phyloP scores from a whole-genome alignment of 2,888 invertebrate species.

The Cryptus viduatorius region DNA sequence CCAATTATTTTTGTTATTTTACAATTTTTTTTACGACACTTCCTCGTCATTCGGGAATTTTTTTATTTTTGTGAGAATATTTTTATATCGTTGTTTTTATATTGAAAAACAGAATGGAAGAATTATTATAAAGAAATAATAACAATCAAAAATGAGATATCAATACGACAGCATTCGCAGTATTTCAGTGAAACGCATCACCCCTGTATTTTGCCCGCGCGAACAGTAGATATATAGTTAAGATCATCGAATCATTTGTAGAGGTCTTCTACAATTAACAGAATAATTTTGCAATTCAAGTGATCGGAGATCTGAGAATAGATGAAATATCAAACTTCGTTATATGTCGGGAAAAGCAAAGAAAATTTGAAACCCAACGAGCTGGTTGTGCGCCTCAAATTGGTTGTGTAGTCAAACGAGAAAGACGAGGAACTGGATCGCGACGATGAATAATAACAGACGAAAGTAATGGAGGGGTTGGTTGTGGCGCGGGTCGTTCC shows the following conservation, averaged over 20 bases:
- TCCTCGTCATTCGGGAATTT: too few relatives aligned
- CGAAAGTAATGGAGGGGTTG: slow-evolving; percentile 25
- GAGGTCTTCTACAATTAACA: neutral
- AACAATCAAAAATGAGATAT: too few relatives aligned
- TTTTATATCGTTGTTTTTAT: too few relatives aligned
- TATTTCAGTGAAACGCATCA: too few relatives aligned
- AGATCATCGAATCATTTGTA: neutral
- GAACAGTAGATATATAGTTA: too few relatives aligned
- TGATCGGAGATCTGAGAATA: neutral
- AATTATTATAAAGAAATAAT: too few relatives aligned
- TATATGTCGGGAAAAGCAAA: neutral
- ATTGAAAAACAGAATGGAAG: too few relatives aligned
- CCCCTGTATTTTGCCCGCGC: too few relatives aligned
- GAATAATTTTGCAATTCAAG: neutral
- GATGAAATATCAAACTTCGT: neutral
- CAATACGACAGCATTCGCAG: too few relatives aligned
- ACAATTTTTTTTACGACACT: too few relatives aligned
- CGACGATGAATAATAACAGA: slow-evolving; percentile 43
- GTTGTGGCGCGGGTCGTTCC: slow-evolving; percentile 1
- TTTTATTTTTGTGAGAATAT: too few relatives aligned
- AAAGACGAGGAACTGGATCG: slow-evolving; percentile 5
- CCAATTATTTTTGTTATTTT: too few relatives aligned
- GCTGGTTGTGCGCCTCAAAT: neutral
- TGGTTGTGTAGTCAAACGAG: neutral
- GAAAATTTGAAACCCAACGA: neutral